These are phyloP conservation scores for Hycleus phaleratus DNA, from an alignment of 1,140 invertebrate genomes.

Conservation along the genomic window DNA sequence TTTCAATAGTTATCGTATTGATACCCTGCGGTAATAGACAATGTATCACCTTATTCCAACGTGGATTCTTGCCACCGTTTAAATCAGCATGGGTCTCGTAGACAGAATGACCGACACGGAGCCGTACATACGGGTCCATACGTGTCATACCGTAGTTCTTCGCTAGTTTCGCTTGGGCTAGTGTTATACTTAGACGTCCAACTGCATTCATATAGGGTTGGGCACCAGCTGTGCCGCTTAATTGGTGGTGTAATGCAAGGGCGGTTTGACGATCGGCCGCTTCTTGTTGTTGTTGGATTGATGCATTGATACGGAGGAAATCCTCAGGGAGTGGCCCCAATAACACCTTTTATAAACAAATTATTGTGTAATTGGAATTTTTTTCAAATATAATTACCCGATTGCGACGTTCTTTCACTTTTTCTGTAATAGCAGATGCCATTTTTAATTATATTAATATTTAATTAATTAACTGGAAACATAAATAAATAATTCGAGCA, in stretches of 20 bases:
- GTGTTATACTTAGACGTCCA: constrained; percentile 72
- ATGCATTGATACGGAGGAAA: constrained; percentile 63
- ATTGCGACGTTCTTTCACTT: constrained; percentile 34
- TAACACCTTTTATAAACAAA: constrained; percentile 51
- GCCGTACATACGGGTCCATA: constrained; percentile 94
- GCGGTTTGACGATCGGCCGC: constrained; percentile 74
- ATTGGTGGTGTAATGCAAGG: constrained; percentile 70
- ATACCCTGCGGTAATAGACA: constrained; percentile 82
- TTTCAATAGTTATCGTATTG: constrained; percentile 82
- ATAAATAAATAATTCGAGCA: too few relatives aligned
- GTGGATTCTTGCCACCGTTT: constrained; percentile 92
- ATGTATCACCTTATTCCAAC: constrained; percentile 90
- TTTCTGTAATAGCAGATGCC: constrained; percentile 37
- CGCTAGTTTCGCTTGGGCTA: constrained; percentile 80
- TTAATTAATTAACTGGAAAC: too few relatives aligned
- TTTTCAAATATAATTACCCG: constrained; percentile 26
- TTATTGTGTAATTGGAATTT: background rate
- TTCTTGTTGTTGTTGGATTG: constrained; percentile 54
- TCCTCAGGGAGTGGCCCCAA: constrained; percentile 72
- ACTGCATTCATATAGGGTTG: constrained; percentile 45
- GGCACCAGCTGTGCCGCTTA: constrained; percentile 37
- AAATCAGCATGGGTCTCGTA: constrained; percentile 93
- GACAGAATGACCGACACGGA: constrained; percentile 84
- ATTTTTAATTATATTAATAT: constrained; percentile 15
- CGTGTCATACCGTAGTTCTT: constrained; percentile 95